Percentiles rank a stretch among this genome's conserved stretches.
Conservation (phyloP, 2,113 vertebrate genomes). For the Narcine bancroftii region DNA sequence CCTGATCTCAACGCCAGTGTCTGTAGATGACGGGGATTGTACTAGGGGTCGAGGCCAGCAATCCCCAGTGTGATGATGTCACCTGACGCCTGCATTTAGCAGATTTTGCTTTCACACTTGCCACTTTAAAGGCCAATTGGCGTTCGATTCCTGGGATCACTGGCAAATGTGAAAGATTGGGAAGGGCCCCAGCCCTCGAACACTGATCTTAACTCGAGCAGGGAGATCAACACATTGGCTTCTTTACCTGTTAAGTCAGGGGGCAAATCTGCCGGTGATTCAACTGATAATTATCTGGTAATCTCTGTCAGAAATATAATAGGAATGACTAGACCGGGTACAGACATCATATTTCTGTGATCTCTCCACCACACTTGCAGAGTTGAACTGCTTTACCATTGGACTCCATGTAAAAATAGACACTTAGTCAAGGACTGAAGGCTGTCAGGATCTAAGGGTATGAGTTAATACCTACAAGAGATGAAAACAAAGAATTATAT, state of each 20-base stretch:
- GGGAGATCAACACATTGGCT: background rate
- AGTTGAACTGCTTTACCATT: background rate
- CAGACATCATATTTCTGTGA: background rate
- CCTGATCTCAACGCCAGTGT: too few relatives aligned
- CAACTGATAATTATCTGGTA: background rate
- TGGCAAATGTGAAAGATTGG: too few relatives aligned
- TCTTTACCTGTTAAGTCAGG: background rate
- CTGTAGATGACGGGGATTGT: too few relatives aligned
- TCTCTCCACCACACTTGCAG: background rate
- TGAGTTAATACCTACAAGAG: background rate
- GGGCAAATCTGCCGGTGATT: background rate
- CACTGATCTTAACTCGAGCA: background rate
- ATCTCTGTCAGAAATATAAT: background rate
- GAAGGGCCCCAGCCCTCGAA: background rate
- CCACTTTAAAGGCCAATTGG: too few relatives aligned
- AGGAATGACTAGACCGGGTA: background rate
- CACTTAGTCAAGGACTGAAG: background rate
- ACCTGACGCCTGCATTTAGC: too few relatives aligned
- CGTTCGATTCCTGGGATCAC: too few relatives aligned
- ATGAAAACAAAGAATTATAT: background rate
- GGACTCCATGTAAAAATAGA: background rate
- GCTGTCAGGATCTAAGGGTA: too few relatives aligned
- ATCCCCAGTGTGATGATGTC: too few relatives aligned
- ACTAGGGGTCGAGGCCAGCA: too few relatives aligned
- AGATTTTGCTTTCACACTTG: too few relatives aligned